Percentiles rank a stretch among this genome's conserved stretches.
These are phyloP conservation scores for Drosophila asahinai DNA, from an alignment of 1,140 invertebrate species.

Conservation along the genomic window DNA sequence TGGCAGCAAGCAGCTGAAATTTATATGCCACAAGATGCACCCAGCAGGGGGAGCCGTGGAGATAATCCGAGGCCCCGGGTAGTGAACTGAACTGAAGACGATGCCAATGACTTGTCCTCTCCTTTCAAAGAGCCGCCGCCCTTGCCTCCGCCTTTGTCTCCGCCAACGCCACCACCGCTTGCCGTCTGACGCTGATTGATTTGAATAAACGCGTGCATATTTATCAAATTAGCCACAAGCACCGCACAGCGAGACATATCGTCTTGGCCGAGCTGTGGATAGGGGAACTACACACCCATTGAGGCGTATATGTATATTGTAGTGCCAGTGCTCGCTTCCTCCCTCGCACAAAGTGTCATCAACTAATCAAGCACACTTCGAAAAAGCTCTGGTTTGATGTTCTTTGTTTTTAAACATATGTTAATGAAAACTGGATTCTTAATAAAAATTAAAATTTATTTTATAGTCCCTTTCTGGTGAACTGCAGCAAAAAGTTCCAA, in stretches of 20 bases:
- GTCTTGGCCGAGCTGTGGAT: slow-evolving; percentile 15
- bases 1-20: slow-evolving; percentile 58
- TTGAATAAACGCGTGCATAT: slow-evolving; percentile 82
- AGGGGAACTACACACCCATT: slow-evolving; percentile 14
- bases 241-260: slow-evolving; percentile 43
- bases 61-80: slow-evolving; percentile 12
- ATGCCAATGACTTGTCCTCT: slow-evolving; percentile 34
- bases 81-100: slow-evolving; percentile 20
- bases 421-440: too few species aligned
- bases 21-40: slow-evolving; percentile 68
- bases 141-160: not conserved
- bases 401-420: too few species aligned
- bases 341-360: slow-evolving; percentile 67
- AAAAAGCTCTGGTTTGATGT: not conserved
- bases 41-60: slow-evolving; percentile 13
- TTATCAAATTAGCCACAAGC: slow-evolving; percentile 81
- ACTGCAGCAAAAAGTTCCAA: too few species aligned
- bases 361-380: slow-evolving; percentile 69
- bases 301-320: slow-evolving; percentile 11
- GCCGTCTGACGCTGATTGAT: slow-evolving; percentile 78
- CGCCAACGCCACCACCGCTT: not conserved
- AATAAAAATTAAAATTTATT: too few species aligned
- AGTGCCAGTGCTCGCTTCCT: slow-evolving; percentile 3
- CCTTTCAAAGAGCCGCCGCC: slow-evolving; percentile 1
- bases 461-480: too few species aligned